Evolutionary conservation across 37 sponge, comb jelly and placozoan genomes (phyloP), one percentile per base, ranked within the genome.

Genomic region (Aplysina aerophoba): DNA sequence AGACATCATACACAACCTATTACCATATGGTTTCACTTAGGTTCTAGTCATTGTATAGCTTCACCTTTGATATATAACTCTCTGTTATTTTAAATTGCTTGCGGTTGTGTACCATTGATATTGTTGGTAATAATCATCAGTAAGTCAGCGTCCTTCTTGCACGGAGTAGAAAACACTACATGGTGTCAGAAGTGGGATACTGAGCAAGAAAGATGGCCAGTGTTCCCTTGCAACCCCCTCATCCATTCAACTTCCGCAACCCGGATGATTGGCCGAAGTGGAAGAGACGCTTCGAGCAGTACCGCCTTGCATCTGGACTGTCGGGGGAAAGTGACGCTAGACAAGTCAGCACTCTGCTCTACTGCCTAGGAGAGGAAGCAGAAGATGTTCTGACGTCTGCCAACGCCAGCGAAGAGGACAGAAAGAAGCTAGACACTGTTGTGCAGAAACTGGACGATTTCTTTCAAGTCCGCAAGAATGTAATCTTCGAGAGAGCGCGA

Each of bases 221-320:
- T 67, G 28, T 73, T 38, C 74, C 21, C 14, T 19, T 73, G 35
- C 39, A 73, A n/a, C 82, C 82, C 35, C 82, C 82, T 19, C 33
- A 55, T 22, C 33, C 63, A 34, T 82, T 82, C 82, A 17, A 38
- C 38, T 82, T 82, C 64, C 59, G 61, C 39, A 59, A 59, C 35
- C 82, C 82, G n/a, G 63, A 82, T 27, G 82, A 38, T 20, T 82
- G 82, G 82, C 34, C 59, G 34, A 35, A 40, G n/a, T 82, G 82
- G 82, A 82, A 62, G 34, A 30, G 82, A 31, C 82, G 63, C 63
- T 82, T 82, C 66, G 82, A 82, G 37, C 82, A 82, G 64, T 82
- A 40, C 34, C 82, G 82, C 38, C n/a, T 62, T 20, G 82, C 82
- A 20, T 82, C 82, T n/a, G 65, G 82, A 36, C 38, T 82, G 63